phyloP scores from a whole-genome alignment of 2,797 vertebrate species.

The Rhabdomys pumilio region DNA sequence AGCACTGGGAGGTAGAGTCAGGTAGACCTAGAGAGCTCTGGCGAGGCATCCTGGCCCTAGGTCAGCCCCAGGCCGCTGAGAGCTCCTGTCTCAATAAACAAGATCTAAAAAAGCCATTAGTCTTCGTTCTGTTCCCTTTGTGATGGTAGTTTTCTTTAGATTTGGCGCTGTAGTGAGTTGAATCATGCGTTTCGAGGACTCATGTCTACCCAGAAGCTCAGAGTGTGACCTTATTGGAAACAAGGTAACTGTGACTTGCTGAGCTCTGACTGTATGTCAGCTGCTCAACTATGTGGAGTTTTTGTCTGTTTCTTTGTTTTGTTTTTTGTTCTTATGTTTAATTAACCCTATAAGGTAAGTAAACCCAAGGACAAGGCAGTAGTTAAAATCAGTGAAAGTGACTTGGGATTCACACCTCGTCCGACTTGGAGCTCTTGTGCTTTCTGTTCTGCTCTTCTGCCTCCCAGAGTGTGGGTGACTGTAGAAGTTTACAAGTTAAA shows the following conservation, averaged over 20 bases:
- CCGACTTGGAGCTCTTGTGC: not conserved
- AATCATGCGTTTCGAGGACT: not conserved
- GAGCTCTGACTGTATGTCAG: not conserved
- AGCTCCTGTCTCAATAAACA: not conserved
- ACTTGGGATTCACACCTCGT: not conserved
- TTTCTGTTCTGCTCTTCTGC: not conserved
- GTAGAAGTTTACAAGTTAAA: not conserved
- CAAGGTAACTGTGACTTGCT: not conserved
- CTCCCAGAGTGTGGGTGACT: not conserved
- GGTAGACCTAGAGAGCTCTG: not conserved
- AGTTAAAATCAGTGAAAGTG: not conserved
- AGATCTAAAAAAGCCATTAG: not conserved
- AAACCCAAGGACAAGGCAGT: constrained; percentile 26
- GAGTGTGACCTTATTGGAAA: constrained; percentile 39
- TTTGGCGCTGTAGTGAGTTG: not conserved
- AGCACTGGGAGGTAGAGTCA: not conserved
- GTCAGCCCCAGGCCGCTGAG: not conserved
- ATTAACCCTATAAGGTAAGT: not conserved
- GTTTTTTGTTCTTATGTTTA: not conserved
- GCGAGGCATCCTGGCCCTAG: not conserved
- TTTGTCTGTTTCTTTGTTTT: not conserved
- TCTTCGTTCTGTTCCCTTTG: not conserved
- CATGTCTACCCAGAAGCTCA: not conserved
- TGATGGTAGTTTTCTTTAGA: constrained; percentile 38
- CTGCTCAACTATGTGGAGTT: not conserved